phyloP scores from a whole-genome alignment of 2,797 vertebrate species.

The Anas georgica region DNA sequence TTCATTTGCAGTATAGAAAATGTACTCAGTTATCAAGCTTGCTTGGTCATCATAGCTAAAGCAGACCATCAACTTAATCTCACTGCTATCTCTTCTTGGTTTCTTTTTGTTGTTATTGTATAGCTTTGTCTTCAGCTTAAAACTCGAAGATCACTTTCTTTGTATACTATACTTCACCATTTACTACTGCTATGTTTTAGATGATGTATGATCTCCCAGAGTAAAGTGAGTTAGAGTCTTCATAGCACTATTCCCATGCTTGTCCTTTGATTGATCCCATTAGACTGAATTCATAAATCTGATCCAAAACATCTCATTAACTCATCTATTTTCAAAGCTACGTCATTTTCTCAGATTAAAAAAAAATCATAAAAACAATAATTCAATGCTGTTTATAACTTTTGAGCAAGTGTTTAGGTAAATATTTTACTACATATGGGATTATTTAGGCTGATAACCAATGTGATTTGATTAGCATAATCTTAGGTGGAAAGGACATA shows the following conservation, averaged over 20 bases:
- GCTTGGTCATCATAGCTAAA: background rate
- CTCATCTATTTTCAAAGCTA: background rate
- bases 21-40: background rate
- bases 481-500: too few relatives aligned
- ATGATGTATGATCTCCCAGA: background rate
- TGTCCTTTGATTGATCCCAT: conserved; percentile 21
- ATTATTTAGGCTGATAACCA: background rate
- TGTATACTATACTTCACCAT: background rate
- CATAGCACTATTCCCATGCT: background rate
- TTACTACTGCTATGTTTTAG: background rate
- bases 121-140: background rate
- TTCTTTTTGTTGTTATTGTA: background rate
- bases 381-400: background rate
- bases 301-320: background rate
- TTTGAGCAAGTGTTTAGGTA: background rate
- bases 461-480: background rate
- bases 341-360: background rate
- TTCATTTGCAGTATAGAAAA: background rate
- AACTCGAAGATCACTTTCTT: background rate
- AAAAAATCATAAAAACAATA: background rate
- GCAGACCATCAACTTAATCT: background rate
- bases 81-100: background rate
- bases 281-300: conserved; percentile 1
- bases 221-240: background rate
- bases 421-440: background rate